Base-by-base conservation (phyloP, 2,113 vertebrate genomes). In the Pseudorhombus dupliciocellatus region DNA sequence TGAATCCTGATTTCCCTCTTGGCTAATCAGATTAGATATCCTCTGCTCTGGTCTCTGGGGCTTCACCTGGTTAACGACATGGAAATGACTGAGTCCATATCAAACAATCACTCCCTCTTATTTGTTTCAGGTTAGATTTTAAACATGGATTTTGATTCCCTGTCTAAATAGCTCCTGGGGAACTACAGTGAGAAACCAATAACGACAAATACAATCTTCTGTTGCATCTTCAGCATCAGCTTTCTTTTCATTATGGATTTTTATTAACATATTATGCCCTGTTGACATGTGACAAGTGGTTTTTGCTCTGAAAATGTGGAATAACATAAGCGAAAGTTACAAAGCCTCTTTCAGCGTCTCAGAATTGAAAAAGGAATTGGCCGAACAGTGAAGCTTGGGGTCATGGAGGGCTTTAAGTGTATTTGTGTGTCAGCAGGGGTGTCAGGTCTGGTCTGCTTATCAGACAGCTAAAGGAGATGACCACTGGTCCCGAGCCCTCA, bases 11-110 rank as follows among this genome's bases (percentile, higher is more conserved):
- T 82, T 88, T 88, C 50, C 53, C n/a, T 24, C 24, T 22, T n/a
- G 7, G 55, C 54, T 89, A 84, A 92, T 92, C 76, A 61, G 79
- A 88, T 92, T 58, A 73, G 85, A 40, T 30, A 50, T 63, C 62
- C 75, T 70, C 68, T 62, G 75, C 50, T 73, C 59, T 53, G 73
- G 66, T 86, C 87, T 83, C 81, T 5, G 24, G 71, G 80, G 83
- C 82, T 66, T 30, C 73, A 82, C 70, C 54, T 46, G 28, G 75
- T 88, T 84, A 80, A 65, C 5, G 1, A 64, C 37, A 34, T 77
- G 71, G 75, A 79, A 76, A 78, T 79, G 64, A 54, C 21, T 77
- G 31, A 24, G 16, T 46, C 53, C 60, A 61, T 75, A 60, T 75
- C 55, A 87, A 77, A 25, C 0, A 54, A 78, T 55, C n/a, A 40